These are phyloP conservation scores for Falco punctatus DNA, from an alignment of 2,113 vertebrate genomes.

Conservation along the genomic window DNA sequence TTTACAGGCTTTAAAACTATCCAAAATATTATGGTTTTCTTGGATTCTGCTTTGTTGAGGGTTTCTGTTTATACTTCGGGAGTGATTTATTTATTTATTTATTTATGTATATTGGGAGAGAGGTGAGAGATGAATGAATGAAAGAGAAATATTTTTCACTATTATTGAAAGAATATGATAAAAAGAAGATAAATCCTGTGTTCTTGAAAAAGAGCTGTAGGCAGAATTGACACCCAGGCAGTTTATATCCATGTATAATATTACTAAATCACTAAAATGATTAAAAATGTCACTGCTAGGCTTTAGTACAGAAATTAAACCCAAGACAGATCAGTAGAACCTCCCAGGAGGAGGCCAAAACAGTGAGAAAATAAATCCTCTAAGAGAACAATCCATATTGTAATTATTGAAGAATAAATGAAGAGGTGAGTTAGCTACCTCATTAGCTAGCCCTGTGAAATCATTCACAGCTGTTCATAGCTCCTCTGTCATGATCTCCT, in stretches of 20 bases:
- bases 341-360: neutral
- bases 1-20: neutral
- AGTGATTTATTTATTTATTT: neutral
- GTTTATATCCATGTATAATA: neutral
- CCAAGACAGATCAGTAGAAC: neutral
- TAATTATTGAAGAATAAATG: neutral
- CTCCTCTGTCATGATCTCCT: neutral
- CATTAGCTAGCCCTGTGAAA: neutral
- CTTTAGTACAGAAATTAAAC: conserved; percentile 13
- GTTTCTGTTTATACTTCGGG: neutral
- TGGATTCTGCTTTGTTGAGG: neutral
- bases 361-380: neutral
- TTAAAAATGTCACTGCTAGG: neutral
- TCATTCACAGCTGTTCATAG: neutral
- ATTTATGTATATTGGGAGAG: neutral
- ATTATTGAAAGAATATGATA: neutral
- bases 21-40: neutral
- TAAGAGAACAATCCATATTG: neutral
- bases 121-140: neutral
- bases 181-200: neutral
- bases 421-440: neutral
- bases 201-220: neutral
- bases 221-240: neutral
- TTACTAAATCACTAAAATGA: neutral
- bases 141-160: neutral